These are phyloP conservation scores for Rhinoraja longicauda DNA, from an alignment of 2,797 vertebrate genomes.

Conservation along the genomic window DNA sequence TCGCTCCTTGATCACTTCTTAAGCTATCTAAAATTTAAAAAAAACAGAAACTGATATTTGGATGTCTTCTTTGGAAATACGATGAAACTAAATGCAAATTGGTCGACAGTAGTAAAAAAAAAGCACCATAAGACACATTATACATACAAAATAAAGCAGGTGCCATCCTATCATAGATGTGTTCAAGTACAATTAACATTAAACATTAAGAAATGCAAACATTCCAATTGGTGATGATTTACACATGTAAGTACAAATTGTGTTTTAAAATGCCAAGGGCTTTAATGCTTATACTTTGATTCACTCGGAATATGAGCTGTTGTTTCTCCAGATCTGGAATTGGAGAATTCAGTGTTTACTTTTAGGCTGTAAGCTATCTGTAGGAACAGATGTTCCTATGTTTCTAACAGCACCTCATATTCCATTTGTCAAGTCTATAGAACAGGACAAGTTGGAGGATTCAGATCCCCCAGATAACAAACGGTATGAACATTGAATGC, in stretches of 20 bases:
- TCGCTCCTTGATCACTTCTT: not conserved
- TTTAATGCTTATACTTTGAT: not conserved
- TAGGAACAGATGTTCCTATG: too few relatives aligned
- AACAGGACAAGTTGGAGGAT: too few relatives aligned
- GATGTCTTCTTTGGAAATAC: not conserved
- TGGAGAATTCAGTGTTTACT: too few relatives aligned
- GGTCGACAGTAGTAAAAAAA: not conserved
- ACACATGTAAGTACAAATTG: not conserved
- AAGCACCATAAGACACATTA: not conserved
- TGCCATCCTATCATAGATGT: not conserved
- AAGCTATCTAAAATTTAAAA: not conserved
- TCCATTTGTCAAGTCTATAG: too few relatives aligned
- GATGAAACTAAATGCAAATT: not conserved
- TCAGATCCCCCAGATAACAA: too few relatives aligned
- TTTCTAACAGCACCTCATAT: too few relatives aligned
- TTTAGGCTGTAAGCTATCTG: too few relatives aligned
- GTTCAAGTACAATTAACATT: not conserved
- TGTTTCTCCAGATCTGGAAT: too few relatives aligned
- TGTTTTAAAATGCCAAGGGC: not conserved
- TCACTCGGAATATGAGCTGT: not conserved
- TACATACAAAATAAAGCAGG: not conserved
- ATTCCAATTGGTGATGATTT: not conserved
- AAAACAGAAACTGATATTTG: not conserved
- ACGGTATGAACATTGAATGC: too few relatives aligned
- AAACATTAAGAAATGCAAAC: not conserved